These are phyloP conservation scores for Tenthredo mesomela DNA, from an alignment of 2,888 invertebrate species.

Conservation along the genomic window DNA sequence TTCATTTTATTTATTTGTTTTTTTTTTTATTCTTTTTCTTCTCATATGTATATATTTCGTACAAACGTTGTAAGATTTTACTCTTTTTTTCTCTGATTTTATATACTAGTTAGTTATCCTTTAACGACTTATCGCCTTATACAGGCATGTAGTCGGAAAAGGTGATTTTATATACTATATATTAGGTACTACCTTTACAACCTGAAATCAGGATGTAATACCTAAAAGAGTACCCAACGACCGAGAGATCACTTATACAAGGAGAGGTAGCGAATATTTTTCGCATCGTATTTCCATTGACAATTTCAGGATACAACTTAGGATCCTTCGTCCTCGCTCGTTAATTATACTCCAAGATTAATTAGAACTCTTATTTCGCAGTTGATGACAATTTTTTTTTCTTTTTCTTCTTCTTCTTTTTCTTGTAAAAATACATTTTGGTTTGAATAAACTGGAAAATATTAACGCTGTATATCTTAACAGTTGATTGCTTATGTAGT, in stretches of 20 bases:
- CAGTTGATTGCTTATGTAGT: no score
- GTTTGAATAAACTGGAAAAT: neutral
- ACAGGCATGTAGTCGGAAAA: no score
- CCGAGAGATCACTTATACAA: neutral
- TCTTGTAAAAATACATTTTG: neutral
- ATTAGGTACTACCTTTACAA: no score
- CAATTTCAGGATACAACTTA: neutral
- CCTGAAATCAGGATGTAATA: neutral
- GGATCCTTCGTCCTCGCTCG: neutral
- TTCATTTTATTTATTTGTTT: no score
- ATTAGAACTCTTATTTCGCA: neutral
- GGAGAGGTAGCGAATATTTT: neutral
- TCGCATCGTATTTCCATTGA: neutral
- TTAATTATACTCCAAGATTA: slow-evolving; percentile 2
- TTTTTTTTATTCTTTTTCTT: neutral
- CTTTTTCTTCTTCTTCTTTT: no score
- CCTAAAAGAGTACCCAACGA: neutral
- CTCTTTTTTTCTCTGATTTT: neutral
- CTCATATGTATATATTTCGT: neutral
- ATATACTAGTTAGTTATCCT: no score
- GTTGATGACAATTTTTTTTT: neutral
- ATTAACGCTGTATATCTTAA: no score
- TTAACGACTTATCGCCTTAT: no score
- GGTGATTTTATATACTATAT: no score
- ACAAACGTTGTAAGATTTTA: neutral